These are phyloP conservation scores for Nomada lathburiana DNA, from an alignment of 2,888 invertebrate genomes.

Conservation along the genomic window DNA sequence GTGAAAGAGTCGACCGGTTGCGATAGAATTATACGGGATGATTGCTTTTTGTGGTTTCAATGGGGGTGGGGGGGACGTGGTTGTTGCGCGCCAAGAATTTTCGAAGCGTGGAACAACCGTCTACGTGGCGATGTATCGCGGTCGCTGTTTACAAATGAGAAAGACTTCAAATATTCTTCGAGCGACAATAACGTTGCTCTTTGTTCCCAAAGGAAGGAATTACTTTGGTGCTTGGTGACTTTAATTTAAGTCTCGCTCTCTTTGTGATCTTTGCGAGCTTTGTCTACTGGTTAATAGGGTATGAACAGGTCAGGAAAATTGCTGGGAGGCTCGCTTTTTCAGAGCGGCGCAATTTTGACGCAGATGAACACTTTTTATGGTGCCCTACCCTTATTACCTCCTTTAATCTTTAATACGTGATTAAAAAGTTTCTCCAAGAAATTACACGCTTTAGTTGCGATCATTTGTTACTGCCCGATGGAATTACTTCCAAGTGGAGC, in stretches of 20 bases:
- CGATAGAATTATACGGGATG: neutral
- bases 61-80: too few relatives aligned
- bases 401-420: neutral
- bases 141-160: neutral
- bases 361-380: neutral
- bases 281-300: slow-evolving; percentile 34
- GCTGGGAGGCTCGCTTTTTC: neutral
- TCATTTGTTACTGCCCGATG: neutral
- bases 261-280: slow-evolving; percentile 21
- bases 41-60: neutral
- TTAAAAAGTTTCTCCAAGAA: neutral
- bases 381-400: neutral
- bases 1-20: neutral
- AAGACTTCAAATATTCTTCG: slow-evolving; percentile 1
- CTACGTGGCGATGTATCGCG: neutral
- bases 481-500: neutral
- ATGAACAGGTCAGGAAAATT: slow-evolving; percentile 14
- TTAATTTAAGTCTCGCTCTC: slow-evolving; percentile 32
- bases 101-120: neutral
- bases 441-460: neutral
- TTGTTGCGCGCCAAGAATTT: neutral
- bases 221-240: slow-evolving; percentile 21
- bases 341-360: neutral
- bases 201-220: slow-evolving; percentile 15
- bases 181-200: neutral